Evolutionary conservation across 1,140 invertebrate genomes (phyloP), one percentile per base, ranked within the genome.

Genomic region (Aphis craccivora): DNA sequence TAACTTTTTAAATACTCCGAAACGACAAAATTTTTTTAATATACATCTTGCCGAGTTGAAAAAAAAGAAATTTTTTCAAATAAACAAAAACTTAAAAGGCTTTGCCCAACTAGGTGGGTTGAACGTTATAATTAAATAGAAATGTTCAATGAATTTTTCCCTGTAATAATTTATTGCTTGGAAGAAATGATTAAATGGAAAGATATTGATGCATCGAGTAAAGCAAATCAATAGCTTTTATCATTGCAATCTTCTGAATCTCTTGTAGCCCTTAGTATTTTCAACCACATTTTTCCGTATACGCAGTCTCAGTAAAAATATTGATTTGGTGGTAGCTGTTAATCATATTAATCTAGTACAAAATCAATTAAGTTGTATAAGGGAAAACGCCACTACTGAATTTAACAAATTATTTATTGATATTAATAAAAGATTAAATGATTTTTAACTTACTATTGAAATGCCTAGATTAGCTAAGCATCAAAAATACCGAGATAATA

Each of bases 161-260:
- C 55, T 40, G 55, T 37, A 40, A 60, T 76, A 45, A 81, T 92
- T 43, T 23, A 40, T 67, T 23, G 45, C 30, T 81, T 92, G 76
- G 91, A 92, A 83, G 45, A 76, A 92, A 92, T 92, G 6, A 86
- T 86, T 48, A 25, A 9, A 7, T 87, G 84, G 84, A 87, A 87
- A 23, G 84, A 87, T 87, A 87, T 43, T 43, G 40, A 87, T 87
- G 48, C 84, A 87, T 87, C 43, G 9, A 87, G 84, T 87, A 87
- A 87, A 87, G 84, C 84, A 48, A 86, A 86, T 86, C 84, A 86
- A 45, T 22, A 48, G 23, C 40, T 86, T 45, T 30, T 86, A 30
- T 25, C 84, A 45, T 23, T 86, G 40, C 40, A 45, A 84, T 23
- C 84, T 22, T 43, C 84, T 25, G 84, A 45, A 86, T 86, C 45